A percentile compares a stretch with the other conserved stretches of the same genome.
Conservation (phyloP, 2,888 invertebrate species). For the Chouioia cunea region DNA sequence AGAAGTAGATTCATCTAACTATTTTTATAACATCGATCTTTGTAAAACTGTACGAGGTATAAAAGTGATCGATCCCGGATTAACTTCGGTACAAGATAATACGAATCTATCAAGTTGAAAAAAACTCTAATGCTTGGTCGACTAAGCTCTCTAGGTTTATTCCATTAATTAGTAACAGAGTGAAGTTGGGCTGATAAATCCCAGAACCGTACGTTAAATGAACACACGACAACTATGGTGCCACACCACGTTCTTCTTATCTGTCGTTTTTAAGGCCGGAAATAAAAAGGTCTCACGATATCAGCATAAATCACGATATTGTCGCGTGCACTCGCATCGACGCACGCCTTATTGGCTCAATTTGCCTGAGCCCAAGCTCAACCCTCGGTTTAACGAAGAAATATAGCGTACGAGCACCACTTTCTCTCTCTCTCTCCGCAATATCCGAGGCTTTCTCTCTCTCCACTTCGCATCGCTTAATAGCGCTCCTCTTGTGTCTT, state of each 20-base stretch:
- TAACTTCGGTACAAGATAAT: no score
- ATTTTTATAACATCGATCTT: neutral
- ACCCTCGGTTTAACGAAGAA: constrained; percentile 38
- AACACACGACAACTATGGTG: constrained; percentile 15
- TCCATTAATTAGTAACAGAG: constrained; percentile 8
- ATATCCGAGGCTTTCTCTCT: constrained; percentile 24
- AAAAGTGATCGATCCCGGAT: no score
- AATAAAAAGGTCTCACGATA: constrained; percentile 24
- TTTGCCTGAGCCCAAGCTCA: constrained; percentile 32
- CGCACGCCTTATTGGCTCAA: constrained; percentile 37
- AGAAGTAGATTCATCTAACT: no score
- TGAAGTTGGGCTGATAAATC: constrained; percentile 12
- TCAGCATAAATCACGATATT: constrained; percentile 40
- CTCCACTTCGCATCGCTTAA: constrained; percentile 1
- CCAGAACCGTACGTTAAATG: constrained; percentile 5
- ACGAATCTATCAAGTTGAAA: no score
- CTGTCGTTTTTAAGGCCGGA: no score
- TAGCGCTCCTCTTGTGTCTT: constrained; percentile 21
- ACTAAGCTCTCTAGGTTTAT: neutral
- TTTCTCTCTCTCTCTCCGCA: constrained; percentile 14
- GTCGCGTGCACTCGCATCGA: constrained; percentile 9
- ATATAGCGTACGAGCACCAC: constrained; percentile 11
- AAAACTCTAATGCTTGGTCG: neutral
- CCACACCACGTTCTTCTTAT: neutral
- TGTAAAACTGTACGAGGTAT: no score